Percentiles rank a stretch among this genome's conserved stretches.
Evolutionary conservation across 2,888 invertebrate genomes (phyloP).

Genomic region (Dryococelus australis): DNA sequence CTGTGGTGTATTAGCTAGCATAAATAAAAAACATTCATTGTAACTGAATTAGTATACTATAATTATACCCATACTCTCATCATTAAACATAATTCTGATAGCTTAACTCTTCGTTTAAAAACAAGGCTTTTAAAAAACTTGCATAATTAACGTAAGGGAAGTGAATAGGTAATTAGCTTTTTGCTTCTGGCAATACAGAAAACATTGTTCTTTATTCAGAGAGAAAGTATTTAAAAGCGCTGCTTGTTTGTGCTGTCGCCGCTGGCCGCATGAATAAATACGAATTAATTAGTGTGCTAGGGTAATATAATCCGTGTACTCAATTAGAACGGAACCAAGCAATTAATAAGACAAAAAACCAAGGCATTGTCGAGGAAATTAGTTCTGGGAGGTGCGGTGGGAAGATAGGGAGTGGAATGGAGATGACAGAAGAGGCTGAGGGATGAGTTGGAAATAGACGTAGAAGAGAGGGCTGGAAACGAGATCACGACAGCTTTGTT

Average conservation of each 20-base stretch:
- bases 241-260: background rate
- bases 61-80: too few species aligned
- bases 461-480: too few species aligned
- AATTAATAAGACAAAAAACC: conserved; percentile 16
- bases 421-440: background rate
- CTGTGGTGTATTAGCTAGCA: too few species aligned
- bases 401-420: background rate
- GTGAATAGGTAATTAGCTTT: background rate
- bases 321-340: conserved; percentile 6
- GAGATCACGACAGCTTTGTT: too few species aligned
- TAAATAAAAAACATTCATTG: too few species aligned
- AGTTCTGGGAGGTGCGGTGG: background rate
- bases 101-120: background rate
- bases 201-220: conserved; percentile 16
- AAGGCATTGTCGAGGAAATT: conserved; percentile 13
- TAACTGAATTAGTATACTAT: too few species aligned
- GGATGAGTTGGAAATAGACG: background rate
- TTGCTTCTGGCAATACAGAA: background rate
- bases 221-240: background rate
- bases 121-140: background rate
- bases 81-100: too few species aligned
- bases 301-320: background rate
- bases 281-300: background rate
- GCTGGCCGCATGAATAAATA: background rate
- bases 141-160: background rate